phyloP scores from a whole-genome alignment of 2,797 vertebrate species.

The Chiroxiphia lanceolata region DNA sequence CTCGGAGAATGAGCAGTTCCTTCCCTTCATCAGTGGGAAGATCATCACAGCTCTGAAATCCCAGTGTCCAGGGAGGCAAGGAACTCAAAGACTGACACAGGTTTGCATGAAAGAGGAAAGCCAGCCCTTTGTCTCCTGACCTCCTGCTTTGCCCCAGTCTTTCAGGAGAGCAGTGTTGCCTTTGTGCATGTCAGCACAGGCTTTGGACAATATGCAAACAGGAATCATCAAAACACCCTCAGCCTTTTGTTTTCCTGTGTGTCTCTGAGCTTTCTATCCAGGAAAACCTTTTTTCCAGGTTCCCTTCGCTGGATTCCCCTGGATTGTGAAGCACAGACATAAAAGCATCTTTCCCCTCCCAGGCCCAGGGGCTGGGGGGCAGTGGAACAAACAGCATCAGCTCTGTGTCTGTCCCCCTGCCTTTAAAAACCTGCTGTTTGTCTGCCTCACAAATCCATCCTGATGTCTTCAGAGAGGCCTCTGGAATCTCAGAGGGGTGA shows the following conservation, averaged over 20 bases:
- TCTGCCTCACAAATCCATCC: neutral
- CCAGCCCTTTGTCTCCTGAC: neutral
- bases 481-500: neutral
- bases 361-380: neutral
- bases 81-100: neutral
- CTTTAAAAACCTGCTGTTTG: neutral
- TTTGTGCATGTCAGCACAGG: neutral
- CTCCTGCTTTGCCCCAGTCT: neutral
- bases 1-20: neutral
- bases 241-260: neutral
- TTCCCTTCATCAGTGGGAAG: neutral
- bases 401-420: neutral
- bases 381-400: neutral
- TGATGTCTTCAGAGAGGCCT: neutral
- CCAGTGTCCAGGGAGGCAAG: neutral
- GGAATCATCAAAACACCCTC: neutral
- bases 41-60: neutral
- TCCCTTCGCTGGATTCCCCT: neutral
- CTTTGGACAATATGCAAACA: neutral
- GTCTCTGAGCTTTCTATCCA: neutral
- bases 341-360: neutral
- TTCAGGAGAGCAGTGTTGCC: neutral
- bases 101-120: neutral
- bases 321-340: neutral
- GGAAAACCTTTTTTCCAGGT: neutral